Conservation (phyloP, 2,113 vertebrate genomes). For the Actinemys pallida region DNA sequence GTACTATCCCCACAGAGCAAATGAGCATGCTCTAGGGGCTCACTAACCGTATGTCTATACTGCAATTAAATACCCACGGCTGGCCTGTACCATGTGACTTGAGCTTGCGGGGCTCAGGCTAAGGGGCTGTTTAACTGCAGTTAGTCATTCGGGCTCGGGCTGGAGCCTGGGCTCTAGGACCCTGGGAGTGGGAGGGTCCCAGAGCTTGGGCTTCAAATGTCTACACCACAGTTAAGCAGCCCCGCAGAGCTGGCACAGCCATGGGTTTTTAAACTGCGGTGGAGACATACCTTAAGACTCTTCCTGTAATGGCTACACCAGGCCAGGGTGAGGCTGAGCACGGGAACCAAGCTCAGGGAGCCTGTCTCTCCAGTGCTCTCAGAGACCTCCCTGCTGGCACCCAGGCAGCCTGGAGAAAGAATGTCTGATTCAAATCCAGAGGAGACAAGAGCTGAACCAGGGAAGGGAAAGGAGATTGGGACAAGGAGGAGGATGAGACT, state of each 20-base stretch:
- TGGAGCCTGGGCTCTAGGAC: no score
- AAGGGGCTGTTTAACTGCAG: not conserved
- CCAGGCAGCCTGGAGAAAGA: not conserved
- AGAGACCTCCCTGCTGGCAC: not conserved
- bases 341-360: not conserved
- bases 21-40: not conserved
- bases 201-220: not conserved
- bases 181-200: no score
- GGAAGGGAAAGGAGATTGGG: not conserved
- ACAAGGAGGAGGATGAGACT: not conserved
- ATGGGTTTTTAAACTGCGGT: not conserved
- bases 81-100: not conserved
- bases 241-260: no score
- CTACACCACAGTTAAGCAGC: not conserved
- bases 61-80: not conserved
- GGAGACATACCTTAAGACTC: not conserved
- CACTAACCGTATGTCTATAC: not conserved
- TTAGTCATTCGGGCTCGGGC: not conserved
- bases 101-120: no score
- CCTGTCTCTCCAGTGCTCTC: not conserved
- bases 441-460: not conserved
- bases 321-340: not conserved
- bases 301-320: not conserved
- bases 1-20: not conserved
- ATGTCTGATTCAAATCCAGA: accelerated